Conservation (phyloP, 2,113 vertebrate genomes). For the Nannospalax galili region DNA sequence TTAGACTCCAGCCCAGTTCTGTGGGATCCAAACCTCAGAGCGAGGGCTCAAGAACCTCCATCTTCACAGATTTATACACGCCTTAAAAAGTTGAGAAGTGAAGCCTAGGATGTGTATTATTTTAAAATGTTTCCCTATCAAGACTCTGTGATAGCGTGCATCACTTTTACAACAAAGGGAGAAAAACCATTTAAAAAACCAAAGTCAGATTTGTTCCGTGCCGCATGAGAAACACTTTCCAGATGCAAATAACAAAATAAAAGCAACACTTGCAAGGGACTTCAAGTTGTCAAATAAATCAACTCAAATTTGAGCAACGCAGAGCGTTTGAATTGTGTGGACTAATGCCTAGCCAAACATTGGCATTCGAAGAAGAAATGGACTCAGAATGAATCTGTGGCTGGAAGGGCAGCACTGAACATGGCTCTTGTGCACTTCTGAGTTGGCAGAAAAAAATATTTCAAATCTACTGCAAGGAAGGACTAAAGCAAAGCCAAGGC, state of each 20-base stretch:
- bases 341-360: conserved; percentile 26
- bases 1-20: rapidly evolving
- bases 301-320: conserved; percentile 54
- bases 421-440: conserved; percentile 26
- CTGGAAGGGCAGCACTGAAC: conserved; percentile 51
- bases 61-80: background rate
- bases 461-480: background rate
- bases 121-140: conserved; percentile 25
- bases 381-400: conserved; percentile 46
- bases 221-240: conserved; percentile 44
- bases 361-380: conserved; percentile 37
- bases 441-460: background rate
- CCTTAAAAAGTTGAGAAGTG: background rate
- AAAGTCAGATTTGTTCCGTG: conserved; percentile 28
- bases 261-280: conserved; percentile 58
- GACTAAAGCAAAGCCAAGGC: background rate
- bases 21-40: background rate
- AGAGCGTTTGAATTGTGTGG: conserved; percentile 21
- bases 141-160: conserved; percentile 8
- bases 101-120: background rate
- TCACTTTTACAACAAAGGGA: background rate
- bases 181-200: background rate
- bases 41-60: rapidly evolving
- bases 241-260: conserved; percentile 70
- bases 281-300: conserved; percentile 75